Evolutionary conservation across 1,140 invertebrate genomes (phyloP).

Genomic region (Globodera ellingtonae): DNA sequence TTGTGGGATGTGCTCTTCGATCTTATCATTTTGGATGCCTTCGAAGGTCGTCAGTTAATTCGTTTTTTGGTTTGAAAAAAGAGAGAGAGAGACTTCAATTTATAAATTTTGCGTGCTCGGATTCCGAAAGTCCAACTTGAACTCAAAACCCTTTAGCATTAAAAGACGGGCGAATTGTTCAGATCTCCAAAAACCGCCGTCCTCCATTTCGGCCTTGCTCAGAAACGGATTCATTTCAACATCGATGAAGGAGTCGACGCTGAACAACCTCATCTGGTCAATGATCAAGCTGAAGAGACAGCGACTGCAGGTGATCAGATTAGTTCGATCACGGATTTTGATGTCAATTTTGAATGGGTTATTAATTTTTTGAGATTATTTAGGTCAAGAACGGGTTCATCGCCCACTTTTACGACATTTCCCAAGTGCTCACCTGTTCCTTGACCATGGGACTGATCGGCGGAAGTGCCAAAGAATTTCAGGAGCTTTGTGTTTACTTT

Average conservation of each 20-base stretch:
- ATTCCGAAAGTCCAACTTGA: no score
- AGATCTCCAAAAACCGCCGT: constrained; percentile 52
- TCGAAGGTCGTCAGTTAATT: constrained; percentile 26
- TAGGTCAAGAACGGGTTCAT: constrained; percentile 49
- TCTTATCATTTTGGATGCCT: constrained; percentile 50
- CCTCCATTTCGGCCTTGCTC: constrained; percentile 44
- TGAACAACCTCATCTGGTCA: constrained; percentile 55
- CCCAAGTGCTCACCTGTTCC: constrained; percentile 40
- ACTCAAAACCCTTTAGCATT: no score
- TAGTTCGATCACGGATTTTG: neutral
- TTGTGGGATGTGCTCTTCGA: constrained; percentile 55
- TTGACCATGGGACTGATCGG: constrained; percentile 52
- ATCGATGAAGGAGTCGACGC: constrained; percentile 49
- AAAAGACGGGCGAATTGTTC: neutral
- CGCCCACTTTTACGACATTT: constrained; percentile 55
- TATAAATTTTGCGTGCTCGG: neutral
- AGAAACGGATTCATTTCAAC: constrained; percentile 41
- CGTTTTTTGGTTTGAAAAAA: neutral
- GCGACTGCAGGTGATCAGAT: constrained; percentile 24
- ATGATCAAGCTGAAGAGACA: constrained; percentile 44
- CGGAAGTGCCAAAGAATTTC: constrained; percentile 43
- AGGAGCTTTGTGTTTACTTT: constrained; percentile 48
- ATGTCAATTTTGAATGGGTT: neutral
- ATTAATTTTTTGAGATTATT: constrained; percentile 19
- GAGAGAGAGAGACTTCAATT: neutral